Percentiles rank a stretch among this genome's conserved stretches.
These are phyloP conservation scores for Pterophyllum scalare DNA, from an alignment of 2,113 vertebrate species.

Conservation along the genomic window DNA sequence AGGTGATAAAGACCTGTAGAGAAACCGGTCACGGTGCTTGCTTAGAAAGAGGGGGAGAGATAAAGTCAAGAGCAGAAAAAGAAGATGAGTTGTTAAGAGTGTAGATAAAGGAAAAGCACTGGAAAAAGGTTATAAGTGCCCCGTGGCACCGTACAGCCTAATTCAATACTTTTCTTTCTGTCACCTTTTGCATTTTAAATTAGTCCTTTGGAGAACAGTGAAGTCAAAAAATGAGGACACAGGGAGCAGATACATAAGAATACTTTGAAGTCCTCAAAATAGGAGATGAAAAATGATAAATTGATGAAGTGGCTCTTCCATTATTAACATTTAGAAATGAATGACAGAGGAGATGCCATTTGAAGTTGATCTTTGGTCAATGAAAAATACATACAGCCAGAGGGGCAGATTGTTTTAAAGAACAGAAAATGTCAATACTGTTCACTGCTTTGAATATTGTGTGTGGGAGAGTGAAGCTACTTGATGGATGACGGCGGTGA, in stretches of 20 bases:
- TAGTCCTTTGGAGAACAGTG: constrained; percentile 17
- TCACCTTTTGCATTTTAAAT: constrained; percentile 58
- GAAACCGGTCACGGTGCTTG: constrained; percentile 55
- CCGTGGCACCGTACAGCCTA: constrained; percentile 17
- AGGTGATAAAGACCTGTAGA: constrained; percentile 63
- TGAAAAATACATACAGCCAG: constrained; percentile 45
- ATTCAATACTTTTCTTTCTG: constrained; percentile 50
- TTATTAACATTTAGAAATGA: constrained; percentile 52
- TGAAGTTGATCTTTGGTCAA: constrained; percentile 53
- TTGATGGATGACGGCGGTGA: constrained; percentile 52
- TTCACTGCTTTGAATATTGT: constrained; percentile 44
- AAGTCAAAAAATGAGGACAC: constrained; percentile 22
- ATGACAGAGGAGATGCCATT: constrained; percentile 40
- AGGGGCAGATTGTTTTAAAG: constrained; percentile 46
- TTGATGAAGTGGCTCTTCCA: constrained; percentile 32
- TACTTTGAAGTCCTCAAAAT: constrained; percentile 18
- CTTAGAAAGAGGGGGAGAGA: constrained; percentile 36
- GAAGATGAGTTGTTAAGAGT: constrained; percentile 46
- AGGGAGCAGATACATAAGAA: neutral
- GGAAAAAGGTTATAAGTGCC: constrained; percentile 52
- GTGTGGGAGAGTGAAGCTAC: constrained; percentile 19
- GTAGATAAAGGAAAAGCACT: constrained; percentile 44
- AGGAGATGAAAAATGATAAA: constrained; percentile 27
- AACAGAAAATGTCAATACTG: constrained; percentile 57
- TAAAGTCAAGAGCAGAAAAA: constrained; percentile 47